Evolutionary conservation across 1,140 invertebrate species (phyloP).

Genomic region (Scylla paramamosain): DNA sequence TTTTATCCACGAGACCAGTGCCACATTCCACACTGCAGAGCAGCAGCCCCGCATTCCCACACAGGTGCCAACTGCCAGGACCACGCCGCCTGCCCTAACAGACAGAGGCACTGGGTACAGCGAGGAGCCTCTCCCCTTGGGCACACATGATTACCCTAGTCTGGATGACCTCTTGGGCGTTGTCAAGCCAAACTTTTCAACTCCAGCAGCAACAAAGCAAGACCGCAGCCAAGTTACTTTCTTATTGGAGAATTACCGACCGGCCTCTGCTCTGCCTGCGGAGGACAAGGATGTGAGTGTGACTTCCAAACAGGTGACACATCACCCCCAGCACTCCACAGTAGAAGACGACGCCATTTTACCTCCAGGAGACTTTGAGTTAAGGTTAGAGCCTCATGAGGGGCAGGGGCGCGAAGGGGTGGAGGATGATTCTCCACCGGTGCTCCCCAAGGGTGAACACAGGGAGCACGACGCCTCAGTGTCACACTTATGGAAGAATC

Average conservation of each 20-base stretch:
- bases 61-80: background rate
- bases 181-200: conserved; percentile 5
- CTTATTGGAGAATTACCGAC: conserved; percentile 58
- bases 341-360: background rate
- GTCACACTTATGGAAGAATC: conserved; percentile 68
- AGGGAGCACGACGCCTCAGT: conserved; percentile 56
- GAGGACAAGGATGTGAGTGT: background rate
- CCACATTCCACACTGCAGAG: background rate
- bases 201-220: conserved; percentile 34
- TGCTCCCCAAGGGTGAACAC: background rate
- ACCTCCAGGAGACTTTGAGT: background rate
- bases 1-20: background rate
- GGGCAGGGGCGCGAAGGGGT: background rate
- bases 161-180: conserved; percentile 52
- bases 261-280: conserved; percentile 14
- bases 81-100: background rate
- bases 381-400: background rate
- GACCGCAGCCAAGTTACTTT: conserved; percentile 47
- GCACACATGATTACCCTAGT: background rate
- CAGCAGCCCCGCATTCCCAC: background rate
- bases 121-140: background rate
- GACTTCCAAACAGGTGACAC: background rate
- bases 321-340: background rate
- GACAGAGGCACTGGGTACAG: background rate
- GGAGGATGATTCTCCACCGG: background rate